Evolutionary conservation across 2,888 invertebrate genomes (phyloP).

Genomic region (Emesis russula): DNA sequence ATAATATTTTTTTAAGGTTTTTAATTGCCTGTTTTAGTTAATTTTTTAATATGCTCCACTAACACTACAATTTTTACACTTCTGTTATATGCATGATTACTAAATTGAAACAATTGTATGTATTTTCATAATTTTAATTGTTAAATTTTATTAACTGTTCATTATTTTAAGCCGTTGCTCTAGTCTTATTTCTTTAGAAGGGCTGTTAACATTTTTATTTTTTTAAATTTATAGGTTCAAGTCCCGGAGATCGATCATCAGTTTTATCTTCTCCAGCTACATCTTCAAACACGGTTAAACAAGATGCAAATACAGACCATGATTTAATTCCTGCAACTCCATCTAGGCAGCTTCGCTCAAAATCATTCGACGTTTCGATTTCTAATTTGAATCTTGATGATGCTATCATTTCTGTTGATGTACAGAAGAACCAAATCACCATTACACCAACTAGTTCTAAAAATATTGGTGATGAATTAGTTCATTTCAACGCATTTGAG

Average conservation of each 20-base stretch:
- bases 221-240: slow-evolving; percentile 93
- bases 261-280: slow-evolving; percentile 93
- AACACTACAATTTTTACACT: neutral
- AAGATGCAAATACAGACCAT: slow-evolving; percentile 90
- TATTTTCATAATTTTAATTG: neutral
- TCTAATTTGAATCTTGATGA: slow-evolving; percentile 92
- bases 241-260: slow-evolving; percentile 94
- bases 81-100: neutral
- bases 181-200: neutral
- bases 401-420: slow-evolving; percentile 93
- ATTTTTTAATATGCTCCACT: too few relatives aligned
- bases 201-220: slow-evolving; percentile 56
- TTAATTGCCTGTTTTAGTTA: too few relatives aligned
- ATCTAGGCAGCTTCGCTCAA: slow-evolving; percentile 95
- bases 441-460: slow-evolving; percentile 94
- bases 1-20: too few relatives aligned
- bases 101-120: neutral
- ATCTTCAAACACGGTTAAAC: slow-evolving; percentile 92
- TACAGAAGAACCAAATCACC: slow-evolving; percentile 93
- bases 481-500: slow-evolving; percentile 91
- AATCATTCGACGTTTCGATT: slow-evolving; percentile 95
- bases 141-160: neutral
- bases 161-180: neutral
- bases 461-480: slow-evolving; percentile 89
- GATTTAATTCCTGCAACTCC: slow-evolving; percentile 93